Conservation (phyloP, 2,888 invertebrate genomes). For the Minunthozetes semirufus region DNA sequence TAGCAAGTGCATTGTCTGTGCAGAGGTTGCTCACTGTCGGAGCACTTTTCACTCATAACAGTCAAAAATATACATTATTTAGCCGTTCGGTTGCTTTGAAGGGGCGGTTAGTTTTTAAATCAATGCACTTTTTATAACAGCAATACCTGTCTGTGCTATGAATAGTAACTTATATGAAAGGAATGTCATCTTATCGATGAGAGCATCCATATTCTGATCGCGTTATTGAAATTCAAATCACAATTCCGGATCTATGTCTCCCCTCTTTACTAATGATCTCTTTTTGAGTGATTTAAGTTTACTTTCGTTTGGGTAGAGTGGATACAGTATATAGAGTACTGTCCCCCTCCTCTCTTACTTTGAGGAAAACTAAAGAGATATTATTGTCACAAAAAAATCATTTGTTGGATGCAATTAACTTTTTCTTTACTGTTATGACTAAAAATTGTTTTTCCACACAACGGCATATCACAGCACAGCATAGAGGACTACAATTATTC, state of each 20-base stretch:
- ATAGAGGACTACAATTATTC: not conserved
- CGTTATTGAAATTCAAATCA: slow-evolving; percentile 9
- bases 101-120: not conserved
- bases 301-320: not conserved
- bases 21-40: too few species aligned
- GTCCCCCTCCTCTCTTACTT: not conserved
- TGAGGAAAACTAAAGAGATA: not conserved
- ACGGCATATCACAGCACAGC: not conserved
- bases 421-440: slow-evolving; percentile 12
- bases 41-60: too few species aligned
- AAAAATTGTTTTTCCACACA: not conserved
- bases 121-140: not conserved
- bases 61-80: not conserved
- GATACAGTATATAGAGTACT: too few species aligned
- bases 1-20: too few species aligned
- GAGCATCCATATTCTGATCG: not conserved
- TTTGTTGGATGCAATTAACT: not conserved
- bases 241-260: slow-evolving; percentile 4
- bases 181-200: not conserved
- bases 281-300: not conserved
- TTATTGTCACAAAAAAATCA: not conserved
- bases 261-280: not conserved
- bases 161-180: not conserved
- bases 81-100: not conserved
- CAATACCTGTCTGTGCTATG: not conserved